Evolutionary conservation across 2,888 invertebrate species (phyloP).

Genomic region (Heteropelma amictum): DNA sequence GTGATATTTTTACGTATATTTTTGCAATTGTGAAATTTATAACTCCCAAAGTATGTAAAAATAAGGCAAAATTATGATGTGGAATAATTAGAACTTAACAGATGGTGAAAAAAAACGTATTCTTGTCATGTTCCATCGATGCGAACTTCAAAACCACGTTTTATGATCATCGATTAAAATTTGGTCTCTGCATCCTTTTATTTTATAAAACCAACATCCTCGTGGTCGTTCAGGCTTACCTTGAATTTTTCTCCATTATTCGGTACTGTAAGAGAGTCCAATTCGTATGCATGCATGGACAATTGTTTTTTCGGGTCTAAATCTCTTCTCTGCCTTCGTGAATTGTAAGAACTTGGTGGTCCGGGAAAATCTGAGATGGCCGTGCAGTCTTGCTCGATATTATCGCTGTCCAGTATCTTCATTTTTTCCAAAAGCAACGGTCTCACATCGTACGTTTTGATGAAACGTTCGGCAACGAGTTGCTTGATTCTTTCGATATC

Average conservation of each 20-base stretch:
- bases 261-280: not conserved
- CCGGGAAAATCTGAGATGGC: slow-evolving; percentile 59
- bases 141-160: too few relatives aligned
- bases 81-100: not conserved
- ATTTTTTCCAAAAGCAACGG: slow-evolving; percentile 78
- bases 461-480: slow-evolving; percentile 79
- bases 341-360: slow-evolving; percentile 81
- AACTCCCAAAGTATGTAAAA: too few relatives aligned
- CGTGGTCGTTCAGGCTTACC: too few relatives aligned
- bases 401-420: slow-evolving; percentile 76
- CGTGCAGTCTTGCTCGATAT: not conserved
- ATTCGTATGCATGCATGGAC: not conserved
- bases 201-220: too few relatives aligned
- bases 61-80: not conserved
- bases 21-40: too few relatives aligned
- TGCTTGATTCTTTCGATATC: slow-evolving; percentile 64
- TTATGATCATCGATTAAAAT: too few relatives aligned
- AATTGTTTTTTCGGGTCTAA: slow-evolving; percentile 77
- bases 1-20: too few relatives aligned
- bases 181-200: too few relatives aligned
- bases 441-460: slow-evolving; percentile 81
- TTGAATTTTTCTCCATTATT: slow-evolving; percentile 30
- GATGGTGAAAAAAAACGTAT: too few relatives aligned
- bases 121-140: too few relatives aligned
- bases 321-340: slow-evolving; percentile 79